Evolutionary conservation across 2,888 invertebrate genomes (phyloP).

Genomic region (Ennomos erosarius): DNA sequence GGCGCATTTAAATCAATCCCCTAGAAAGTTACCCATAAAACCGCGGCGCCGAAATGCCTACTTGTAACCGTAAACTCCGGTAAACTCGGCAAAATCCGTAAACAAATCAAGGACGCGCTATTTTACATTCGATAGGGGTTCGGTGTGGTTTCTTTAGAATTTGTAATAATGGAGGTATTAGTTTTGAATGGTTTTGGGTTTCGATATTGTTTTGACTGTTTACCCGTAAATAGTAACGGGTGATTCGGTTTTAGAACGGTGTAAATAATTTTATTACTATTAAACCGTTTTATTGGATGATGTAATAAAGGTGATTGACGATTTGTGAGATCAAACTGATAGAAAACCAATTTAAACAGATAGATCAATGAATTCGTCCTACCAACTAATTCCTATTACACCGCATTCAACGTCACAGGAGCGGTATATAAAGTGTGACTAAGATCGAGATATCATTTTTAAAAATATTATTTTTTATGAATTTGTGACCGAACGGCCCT

Average conservation of each 20-base stretch:
- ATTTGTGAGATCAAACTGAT: too few species aligned
- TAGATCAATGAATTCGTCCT: too few species aligned
- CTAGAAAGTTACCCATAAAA: constrained; percentile 45
- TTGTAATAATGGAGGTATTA: constrained; percentile 22
- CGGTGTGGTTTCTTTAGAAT: constrained; percentile 28
- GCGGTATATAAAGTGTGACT: too few species aligned
- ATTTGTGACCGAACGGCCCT: too few species aligned
- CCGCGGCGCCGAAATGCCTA: constrained; percentile 24
- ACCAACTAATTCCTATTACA: too few species aligned
- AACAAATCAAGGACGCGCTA: constrained; percentile 36
- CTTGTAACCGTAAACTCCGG: constrained; percentile 24
- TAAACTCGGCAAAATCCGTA: constrained; percentile 34
- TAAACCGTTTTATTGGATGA: too few species aligned
- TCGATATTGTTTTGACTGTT: neutral
- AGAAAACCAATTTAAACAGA: too few species aligned
- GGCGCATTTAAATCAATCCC: constrained; percentile 73
- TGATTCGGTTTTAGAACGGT: neutral
- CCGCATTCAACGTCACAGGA: too few species aligned
- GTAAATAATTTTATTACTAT: neutral
- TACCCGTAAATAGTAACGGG: too few species aligned
- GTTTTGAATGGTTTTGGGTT: neutral
- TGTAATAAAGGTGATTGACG: too few species aligned
- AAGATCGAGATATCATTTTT: too few species aligned
- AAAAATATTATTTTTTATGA: too few species aligned
- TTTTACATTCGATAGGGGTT: constrained; percentile 31